Base-by-base conservation (phyloP, 2,113 vertebrate genomes). In the Andinoacara biseriatus region DNA sequence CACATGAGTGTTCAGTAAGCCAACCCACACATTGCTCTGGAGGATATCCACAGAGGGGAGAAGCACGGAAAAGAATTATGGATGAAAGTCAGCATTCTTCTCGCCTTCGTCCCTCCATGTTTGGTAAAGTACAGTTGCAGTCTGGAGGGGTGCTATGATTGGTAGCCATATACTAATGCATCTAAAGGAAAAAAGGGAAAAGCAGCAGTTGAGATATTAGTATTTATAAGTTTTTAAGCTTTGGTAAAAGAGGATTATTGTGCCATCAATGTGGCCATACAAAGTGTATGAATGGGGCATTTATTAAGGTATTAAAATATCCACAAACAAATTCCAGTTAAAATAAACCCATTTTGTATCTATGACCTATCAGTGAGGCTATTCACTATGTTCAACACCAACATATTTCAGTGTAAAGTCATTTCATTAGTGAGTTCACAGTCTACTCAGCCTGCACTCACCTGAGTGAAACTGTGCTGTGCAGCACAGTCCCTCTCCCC, bases 401-500 rank as follows among this genome's bases (percentile, higher is more conserved):
- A 49, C 14, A 49, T 49, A 14, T 43, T 13, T 43, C 40, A 43
- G 11, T 43, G 40, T 13, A 14, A 17, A 17, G 4, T 49, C 46
- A 49, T 17, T 43, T 43, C 20, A 38, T 65, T 65, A 13, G n/a
- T 65, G 61, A 13, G 7, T 56, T 63, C 22, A 40, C 38, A 46
- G 11, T 43, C 10, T 58, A 2, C 2, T 11, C 18, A 20, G 24
- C 22, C 5, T 40, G 63, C 85, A 88, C 90, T 88, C 58, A 97
- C 97, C 95, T 88, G 95, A 95, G 67, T 94, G 90, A 88, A 94
- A 84, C 82, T 18, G 93, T 22, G 95, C 91, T 0, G 76, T 89
- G 89, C 96, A 96, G 79, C 97, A 98, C 4, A 97, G 93, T 11
- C 94, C 94, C 11, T 87, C 91, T 9, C 97, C 96, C 0, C 94